Evolutionary conservation across 2,113 vertebrate species (phyloP).

Genomic region (Monopterus albus): DNA sequence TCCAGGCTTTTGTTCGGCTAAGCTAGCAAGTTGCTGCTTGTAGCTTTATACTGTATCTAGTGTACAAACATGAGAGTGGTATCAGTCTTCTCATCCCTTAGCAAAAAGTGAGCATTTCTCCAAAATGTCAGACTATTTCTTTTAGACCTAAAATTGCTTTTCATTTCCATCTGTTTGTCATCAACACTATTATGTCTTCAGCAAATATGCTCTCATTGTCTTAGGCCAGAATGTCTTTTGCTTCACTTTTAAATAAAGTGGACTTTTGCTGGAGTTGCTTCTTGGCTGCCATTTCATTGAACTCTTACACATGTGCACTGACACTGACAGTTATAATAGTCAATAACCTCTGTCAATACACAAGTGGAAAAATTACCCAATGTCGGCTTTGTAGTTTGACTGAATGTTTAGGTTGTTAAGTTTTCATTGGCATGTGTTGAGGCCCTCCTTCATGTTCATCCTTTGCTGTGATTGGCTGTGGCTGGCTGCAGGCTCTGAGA

Average conservation of each 20-base stretch:
- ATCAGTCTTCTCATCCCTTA: background rate
- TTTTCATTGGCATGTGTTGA: slow-evolving; percentile 56
- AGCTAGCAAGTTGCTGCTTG: background rate
- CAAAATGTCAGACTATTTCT: slow-evolving; percentile 21
- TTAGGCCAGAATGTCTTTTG: background rate
- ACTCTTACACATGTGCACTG: slow-evolving; percentile 58
- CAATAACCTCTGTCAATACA: slow-evolving; percentile 47
- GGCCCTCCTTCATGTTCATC: slow-evolving; percentile 71
- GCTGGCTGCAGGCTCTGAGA: slow-evolving; percentile 92
- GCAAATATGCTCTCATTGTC: background rate
- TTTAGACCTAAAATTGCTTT: slow-evolving; percentile 4
- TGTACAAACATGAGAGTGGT: background rate
- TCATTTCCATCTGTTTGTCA: slow-evolving; percentile 28
- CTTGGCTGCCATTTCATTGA: slow-evolving; percentile 51
- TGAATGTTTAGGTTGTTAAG: slow-evolving; percentile 7
- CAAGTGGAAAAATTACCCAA: slow-evolving; percentile 54
- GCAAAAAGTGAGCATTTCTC: background rate
- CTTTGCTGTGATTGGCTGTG: slow-evolving; percentile 86
- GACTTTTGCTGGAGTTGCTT: slow-evolving; percentile 33
- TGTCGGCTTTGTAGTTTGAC: slow-evolving; percentile 24
- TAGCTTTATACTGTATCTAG: background rate
- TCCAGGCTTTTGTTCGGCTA: no score
- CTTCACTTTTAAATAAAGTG: no score
- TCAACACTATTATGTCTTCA: background rate
- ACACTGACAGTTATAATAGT: slow-evolving; percentile 19